phyloP scores from a whole-genome alignment of 2,888 invertebrate species.

The Stenchaetothrips biformis region DNA sequence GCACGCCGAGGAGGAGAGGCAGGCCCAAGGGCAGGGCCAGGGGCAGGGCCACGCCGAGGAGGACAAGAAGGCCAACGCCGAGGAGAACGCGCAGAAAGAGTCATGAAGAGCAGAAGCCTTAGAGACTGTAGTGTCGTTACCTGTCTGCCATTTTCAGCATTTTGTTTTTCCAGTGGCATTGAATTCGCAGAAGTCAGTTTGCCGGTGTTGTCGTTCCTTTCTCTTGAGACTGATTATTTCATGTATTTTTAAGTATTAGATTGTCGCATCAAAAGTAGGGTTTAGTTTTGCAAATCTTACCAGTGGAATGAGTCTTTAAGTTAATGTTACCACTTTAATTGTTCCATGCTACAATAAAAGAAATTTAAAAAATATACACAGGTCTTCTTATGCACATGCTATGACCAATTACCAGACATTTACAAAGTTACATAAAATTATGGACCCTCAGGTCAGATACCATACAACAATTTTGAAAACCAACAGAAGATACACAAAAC shows the following conservation, averaged over 20 bases:
- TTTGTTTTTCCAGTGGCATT: background rate
- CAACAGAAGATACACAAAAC: no score
- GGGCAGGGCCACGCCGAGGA: background rate
- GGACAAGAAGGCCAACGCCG: background rate
- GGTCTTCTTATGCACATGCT: background rate
- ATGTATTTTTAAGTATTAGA: background rate
- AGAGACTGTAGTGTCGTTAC: background rate
- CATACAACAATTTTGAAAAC: no score
- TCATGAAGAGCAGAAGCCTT: no score
- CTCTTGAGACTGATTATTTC: background rate
- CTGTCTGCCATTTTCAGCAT: background rate
- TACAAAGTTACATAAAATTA: no score
- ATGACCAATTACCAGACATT: no score
- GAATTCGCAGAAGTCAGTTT: background rate
- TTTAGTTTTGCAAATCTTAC: background rate
- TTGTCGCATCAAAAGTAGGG: background rate
- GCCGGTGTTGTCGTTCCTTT: background rate
- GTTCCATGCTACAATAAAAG: background rate
- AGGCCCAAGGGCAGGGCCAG: no score
- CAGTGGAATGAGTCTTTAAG: background rate
- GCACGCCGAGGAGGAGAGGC: background rate
- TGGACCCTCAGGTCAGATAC: no score
- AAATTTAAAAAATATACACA: background rate
- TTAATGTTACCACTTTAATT: background rate
- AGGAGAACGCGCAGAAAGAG: no score